These are phyloP conservation scores for Eupithecia subumbrata DNA, from an alignment of 2,888 invertebrate genomes.

Conservation along the genomic window DNA sequence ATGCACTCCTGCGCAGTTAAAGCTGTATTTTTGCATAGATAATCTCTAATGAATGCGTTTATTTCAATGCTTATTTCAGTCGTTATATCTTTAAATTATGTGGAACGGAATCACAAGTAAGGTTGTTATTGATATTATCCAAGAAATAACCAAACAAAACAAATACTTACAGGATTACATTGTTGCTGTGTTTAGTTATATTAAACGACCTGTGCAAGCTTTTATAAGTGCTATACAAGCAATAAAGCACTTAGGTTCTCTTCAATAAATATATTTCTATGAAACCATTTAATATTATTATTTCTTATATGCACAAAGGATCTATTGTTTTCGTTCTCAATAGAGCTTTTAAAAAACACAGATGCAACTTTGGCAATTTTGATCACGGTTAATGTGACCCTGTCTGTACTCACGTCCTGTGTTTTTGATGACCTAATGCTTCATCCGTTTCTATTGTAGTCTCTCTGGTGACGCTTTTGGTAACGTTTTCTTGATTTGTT, in stretches of 20 bases:
- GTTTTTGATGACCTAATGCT: background rate
- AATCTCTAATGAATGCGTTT: constrained; percentile 6
- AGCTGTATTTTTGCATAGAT: constrained; percentile 24
- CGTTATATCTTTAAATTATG: background rate
- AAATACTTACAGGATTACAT: background rate
- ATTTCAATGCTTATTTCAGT: background rate
- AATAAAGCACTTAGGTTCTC: background rate
- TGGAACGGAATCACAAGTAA: background rate
- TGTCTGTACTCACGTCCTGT: background rate
- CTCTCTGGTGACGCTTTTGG: background rate
- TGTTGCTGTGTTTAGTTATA: background rate
- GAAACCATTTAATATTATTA: constrained; percentile 25
- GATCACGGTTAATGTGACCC: constrained; percentile 26
- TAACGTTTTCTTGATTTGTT: background rate
- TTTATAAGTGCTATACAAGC: background rate
- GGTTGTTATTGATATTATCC: background rate
- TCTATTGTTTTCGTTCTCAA: constrained; percentile 28
- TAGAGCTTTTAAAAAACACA: constrained; percentile 14
- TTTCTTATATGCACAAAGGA: constrained; percentile 6
- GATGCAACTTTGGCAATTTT: constrained; percentile 15
- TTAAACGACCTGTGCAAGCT: background rate
- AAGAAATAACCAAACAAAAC: background rate
- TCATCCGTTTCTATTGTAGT: constrained; percentile 6
- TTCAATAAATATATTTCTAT: background rate
- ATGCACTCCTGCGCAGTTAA: constrained; percentile 20